A percentile compares a stretch with the other conserved stretches of the same genome.
Evolutionary conservation across 1,140 invertebrate species (phyloP).

Genomic region (Drosophila melanogaster): DNA sequence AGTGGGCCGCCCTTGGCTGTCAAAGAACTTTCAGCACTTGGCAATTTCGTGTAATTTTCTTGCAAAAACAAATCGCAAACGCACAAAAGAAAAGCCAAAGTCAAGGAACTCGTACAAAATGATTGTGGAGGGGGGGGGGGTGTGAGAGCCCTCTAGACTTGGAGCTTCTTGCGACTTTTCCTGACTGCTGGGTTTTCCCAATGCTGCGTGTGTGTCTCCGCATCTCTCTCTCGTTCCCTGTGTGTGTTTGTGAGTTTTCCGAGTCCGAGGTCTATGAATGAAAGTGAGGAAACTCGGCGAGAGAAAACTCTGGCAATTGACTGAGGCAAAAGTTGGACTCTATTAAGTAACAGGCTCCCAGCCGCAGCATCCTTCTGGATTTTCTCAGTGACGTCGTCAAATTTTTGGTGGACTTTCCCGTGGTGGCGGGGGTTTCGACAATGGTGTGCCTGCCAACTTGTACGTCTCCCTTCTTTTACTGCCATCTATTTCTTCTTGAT

Average conservation of each 20-base stretch:
- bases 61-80: slow-evolving; percentile 63
- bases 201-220: slow-evolving; percentile 58
- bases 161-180: slow-evolving; percentile 64
- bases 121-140: neutral
- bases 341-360: slow-evolving; percentile 79
- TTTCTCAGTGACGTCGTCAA: slow-evolving; percentile 30
- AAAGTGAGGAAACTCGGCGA: slow-evolving; percentile 38
- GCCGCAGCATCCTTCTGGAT: slow-evolving; percentile 46
- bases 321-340: slow-evolving; percentile 64
- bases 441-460: neutral
- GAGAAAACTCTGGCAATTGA: slow-evolving; percentile 37
- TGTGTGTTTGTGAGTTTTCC: slow-evolving; percentile 20
- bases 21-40: slow-evolving; percentile 74
- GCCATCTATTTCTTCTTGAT: slow-evolving; percentile 60
- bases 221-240: slow-evolving; percentile 23
- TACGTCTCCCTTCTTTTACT: slow-evolving; percentile 28
- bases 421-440: neutral
- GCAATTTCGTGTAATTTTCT: slow-evolving; percentile 75
- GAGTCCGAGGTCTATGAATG: slow-evolving; percentile 63
- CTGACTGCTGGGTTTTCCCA: slow-evolving; percentile 65
- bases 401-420: slow-evolving; percentile 9
- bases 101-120: slow-evolving; percentile 69
- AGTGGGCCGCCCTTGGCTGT: slow-evolving; percentile 43
- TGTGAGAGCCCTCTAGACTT: slow-evolving; percentile 17
- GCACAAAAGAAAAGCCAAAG: slow-evolving; percentile 53